A percentile compares a stretch with the other conserved stretches of the same genome.
Evolutionary conservation across 2,888 invertebrate genomes (phyloP).

Genomic region (Hedya salicella): DNA sequence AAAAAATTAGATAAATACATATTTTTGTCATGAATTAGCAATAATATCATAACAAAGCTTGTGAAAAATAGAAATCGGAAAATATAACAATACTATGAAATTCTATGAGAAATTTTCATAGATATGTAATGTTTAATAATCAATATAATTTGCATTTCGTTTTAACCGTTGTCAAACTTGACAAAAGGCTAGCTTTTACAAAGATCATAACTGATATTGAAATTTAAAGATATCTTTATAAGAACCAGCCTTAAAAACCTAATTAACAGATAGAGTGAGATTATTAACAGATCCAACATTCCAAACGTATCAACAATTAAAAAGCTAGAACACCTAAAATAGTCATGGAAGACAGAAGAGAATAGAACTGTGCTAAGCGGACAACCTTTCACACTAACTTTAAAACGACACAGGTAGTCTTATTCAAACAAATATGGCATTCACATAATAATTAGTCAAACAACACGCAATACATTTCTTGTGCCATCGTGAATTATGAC

Average conservation of each 20-base stretch:
- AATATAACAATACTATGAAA: constrained; percentile 2
- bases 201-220: background rate
- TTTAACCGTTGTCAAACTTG: constrained; percentile 1
- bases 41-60: background rate
- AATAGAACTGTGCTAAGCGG: constrained; percentile 10
- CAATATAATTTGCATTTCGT: constrained; percentile 17
- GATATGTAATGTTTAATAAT: constrained; percentile 23
- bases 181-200: constrained; percentile 17
- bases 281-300: constrained; percentile 36
- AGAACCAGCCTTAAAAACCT: constrained; percentile 10
- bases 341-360: constrained; percentile 34
- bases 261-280: constrained; percentile 31
- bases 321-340: constrained; percentile 35
- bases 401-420: background rate
- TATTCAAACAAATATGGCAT: background rate
- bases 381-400: constrained; percentile 28
- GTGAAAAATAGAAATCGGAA: background rate
- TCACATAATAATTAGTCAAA: constrained; percentile 46
- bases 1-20: constrained; percentile 2
- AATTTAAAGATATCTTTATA: constrained; percentile 6
- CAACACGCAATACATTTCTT: constrained; percentile 35
- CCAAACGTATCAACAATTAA: constrained; percentile 24
- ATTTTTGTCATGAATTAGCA: background rate
- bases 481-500: background rate
- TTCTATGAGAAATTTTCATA: constrained; percentile 13